phyloP scores from a whole-genome alignment of 2,797 vertebrate genomes.

The Tenualosa ilisha region DNA sequence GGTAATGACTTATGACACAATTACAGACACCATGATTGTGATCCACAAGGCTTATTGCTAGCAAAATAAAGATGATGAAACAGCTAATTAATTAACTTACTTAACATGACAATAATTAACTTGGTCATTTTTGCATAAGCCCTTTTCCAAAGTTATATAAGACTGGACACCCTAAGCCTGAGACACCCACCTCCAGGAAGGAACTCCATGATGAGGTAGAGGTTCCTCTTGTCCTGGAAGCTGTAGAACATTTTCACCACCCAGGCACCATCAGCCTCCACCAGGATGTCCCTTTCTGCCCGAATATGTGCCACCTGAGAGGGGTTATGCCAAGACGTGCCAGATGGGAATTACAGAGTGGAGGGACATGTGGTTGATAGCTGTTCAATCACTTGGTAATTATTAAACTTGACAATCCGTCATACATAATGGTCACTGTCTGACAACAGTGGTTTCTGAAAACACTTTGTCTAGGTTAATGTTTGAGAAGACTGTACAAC shows the following conservation, averaged over 20 bases:
- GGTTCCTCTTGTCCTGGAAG: constrained; percentile 98
- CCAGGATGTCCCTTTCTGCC: constrained; percentile 95
- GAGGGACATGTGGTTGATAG: neutral
- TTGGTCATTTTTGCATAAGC: too few species aligned
- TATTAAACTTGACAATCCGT: neutral
- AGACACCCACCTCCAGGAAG: constrained; percentile 88
- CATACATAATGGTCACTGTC: neutral
- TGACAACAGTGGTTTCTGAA: neutral
- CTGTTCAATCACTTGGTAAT: neutral
- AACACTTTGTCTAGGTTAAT: neutral
- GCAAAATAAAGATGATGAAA: too few species aligned
- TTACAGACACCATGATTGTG: too few species aligned
- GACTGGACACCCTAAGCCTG: neutral
- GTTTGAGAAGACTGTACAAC: too few species aligned
- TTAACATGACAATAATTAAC: too few species aligned
- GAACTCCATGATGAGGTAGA: constrained; percentile 99
- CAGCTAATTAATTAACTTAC: too few species aligned
- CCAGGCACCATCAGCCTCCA: constrained; percentile 97
- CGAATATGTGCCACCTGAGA: constrained; percentile 93
- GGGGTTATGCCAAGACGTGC: neutral
- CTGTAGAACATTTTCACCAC: constrained; percentile 99
- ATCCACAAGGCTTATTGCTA: too few species aligned
- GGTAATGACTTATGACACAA: too few species aligned
- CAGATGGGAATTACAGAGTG: neutral
- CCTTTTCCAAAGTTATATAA: neutral